Conservation (phyloP, 2,797 vertebrate species). For the Onychomys torridus region DNA sequence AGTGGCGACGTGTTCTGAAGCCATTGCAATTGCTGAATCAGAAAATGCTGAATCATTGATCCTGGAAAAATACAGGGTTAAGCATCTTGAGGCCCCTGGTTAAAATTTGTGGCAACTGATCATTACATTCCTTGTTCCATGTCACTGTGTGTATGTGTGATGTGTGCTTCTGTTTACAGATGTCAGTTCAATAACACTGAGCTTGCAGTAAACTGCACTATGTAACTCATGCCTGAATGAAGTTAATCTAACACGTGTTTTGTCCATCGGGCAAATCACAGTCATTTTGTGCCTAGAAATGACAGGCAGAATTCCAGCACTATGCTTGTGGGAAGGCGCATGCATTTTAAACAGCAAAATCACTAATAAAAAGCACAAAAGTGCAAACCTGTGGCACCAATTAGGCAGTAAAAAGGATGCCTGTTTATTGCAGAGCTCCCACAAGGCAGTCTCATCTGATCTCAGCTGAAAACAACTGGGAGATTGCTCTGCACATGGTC, state of each 20-base stretch:
- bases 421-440: neutral
- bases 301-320: neutral
- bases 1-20: neutral
- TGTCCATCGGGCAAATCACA: neutral
- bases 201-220: neutral
- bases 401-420: neutral
- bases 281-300: neutral
- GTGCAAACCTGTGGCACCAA: neutral
- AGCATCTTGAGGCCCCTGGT: neutral
- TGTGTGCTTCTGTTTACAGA: neutral
- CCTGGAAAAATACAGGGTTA: neutral
- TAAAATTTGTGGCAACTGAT: neutral
- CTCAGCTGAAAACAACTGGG: neutral
- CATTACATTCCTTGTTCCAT: neutral
- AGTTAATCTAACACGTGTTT: neutral
- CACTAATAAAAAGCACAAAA: neutral
- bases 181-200: neutral
- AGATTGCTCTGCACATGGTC: neutral
- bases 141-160: neutral
- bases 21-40: neutral
- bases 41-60: neutral
- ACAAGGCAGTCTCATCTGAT: neutral
- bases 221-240: neutral
- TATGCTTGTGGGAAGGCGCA: neutral
- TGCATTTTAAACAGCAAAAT: conserved; percentile 9